These are phyloP conservation scores for Sympetrum striolatum DNA, from an alignment of 2,888 invertebrate species.

Conservation along the genomic window DNA sequence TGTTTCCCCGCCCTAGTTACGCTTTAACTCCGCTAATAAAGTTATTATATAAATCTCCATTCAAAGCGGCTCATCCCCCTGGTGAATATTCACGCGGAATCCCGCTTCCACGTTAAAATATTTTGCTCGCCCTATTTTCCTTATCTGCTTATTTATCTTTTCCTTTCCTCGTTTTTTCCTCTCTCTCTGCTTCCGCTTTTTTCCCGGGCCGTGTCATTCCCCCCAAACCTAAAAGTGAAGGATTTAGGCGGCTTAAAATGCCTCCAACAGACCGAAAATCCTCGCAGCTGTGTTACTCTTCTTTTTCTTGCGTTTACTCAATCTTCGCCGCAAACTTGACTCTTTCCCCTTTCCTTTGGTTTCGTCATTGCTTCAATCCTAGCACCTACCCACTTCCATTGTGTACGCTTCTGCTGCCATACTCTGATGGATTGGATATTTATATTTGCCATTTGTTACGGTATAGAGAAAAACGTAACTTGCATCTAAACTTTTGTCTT, in stretches of 20 bases:
- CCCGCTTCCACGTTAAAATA: neutral
- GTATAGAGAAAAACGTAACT: too few relatives aligned
- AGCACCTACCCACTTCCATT: too few relatives aligned
- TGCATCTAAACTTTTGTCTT: too few relatives aligned
- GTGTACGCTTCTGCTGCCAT: too few relatives aligned
- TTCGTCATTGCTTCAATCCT: neutral
- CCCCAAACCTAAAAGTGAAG: neutral
- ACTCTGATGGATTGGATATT: too few relatives aligned
- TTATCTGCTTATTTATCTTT: neutral
- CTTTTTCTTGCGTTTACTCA: neutral
- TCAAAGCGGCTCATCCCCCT: neutral
- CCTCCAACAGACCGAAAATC: neutral
- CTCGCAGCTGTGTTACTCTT: neutral
- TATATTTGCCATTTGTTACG: too few relatives aligned
- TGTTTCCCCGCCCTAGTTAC: too few relatives aligned
- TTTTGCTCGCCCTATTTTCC: neutral
- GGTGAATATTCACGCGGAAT: neutral
- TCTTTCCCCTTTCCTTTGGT: neutral
- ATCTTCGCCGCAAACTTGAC: neutral
- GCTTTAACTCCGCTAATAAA: too few relatives aligned
- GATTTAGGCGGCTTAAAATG: neutral
- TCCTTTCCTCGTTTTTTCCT: neutral
- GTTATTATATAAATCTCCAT: neutral
- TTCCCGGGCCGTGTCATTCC: neutral
- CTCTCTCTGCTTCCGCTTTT: neutral